Base-by-base conservation (phyloP, 2,888 invertebrate genomes). In the Drosophila melanocephala region DNA sequence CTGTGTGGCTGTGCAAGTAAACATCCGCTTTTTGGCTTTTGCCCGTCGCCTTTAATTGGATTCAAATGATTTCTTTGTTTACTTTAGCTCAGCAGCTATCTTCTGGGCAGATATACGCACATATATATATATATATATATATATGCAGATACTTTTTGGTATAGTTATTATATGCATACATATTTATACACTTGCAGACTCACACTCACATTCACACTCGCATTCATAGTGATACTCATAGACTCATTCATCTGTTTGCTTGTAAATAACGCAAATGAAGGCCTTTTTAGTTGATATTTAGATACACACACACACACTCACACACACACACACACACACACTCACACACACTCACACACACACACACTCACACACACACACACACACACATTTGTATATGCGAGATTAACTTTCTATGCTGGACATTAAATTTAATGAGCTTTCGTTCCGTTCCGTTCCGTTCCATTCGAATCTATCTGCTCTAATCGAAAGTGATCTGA, bases 51-150 rank as follows among this genome's bases (percentile, higher is more conserved):
- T 52, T 59, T 52, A 62, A 62, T 58, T 77, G 64, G 53, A 70
- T 74, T 87, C 59, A 86, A 88, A 83, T 74, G 90, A 83, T 79
- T 85, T 75, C 88, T 77, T 90, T 86, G 86, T 90, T 86, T 90
- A 86, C 72, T 60, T 64, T 53, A 75, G 28, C 53, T 42, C 57
- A 44, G 30, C 62, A 35, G 59, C 62, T 56, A 56, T 60, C 69
- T 51, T 62, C 52, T 61, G 61, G 42, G 53, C 60, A 60, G 62
- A 50, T 55, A 42, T 52, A 63, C 57, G 60, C 32, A 57, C 3
- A 30, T 5, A n/a, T 5, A 35, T 5, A 39, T 19, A n/a, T 51
- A 64, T 57, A 51, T 56, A 61, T 67, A 68, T 22, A 68, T 67
- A 57, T 55, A 53, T 51, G 57, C 22, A 44, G 32, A 57, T 44